Evolutionary conservation across 1,140 invertebrate genomes (phyloP), one percentile per base, ranked within the genome.

Genomic region (Hylaeus anthracinus): DNA sequence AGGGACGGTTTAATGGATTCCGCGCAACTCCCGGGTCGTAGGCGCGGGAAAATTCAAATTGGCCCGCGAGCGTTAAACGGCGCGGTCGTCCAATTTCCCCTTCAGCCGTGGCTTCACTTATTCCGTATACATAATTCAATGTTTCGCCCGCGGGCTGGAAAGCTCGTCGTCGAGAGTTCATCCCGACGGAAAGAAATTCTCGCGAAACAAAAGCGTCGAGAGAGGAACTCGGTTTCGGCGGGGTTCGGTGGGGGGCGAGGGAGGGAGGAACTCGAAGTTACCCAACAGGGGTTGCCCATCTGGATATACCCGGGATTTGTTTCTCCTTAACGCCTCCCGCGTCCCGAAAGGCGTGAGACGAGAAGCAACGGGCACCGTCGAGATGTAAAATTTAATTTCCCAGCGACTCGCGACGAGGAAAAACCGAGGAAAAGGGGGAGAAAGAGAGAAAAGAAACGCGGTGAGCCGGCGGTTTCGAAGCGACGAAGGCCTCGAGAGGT

Each of bases 301-400:
- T 55, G 65, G 53, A 79, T 86, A 77, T 86, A 77, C 74, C 84
- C 71, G 70, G 75, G 51, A 81, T 72, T 81, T 81, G 72, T 81
- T 66, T 84, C 78, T 65, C 55, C 65, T 81, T 77, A 73, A 61
- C 65, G 56, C 71, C 48, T 82, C 61, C 9, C 43, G 53, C 56
- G 74, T 51, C 39, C 41, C 5, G 48, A 43, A 4, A 65, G 56
- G 2, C 70, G 58, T 41, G 45, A 12, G 43, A n/a, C 14, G 39
- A 72, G 76, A 8, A 72, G 48, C 48, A 43, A 41, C 63, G n/a
- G 48, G 55, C 43, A n/a, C 26, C 43, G n/a, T 37, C 37, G 77
- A 70, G 43, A 66, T 63, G 67, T 74, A 65, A 71, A 83, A 71
- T 83, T 81, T 74, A 55, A 80, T 80, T 81, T 74, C 37, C 64